These are phyloP conservation scores for Mimachlamys varia DNA, from an alignment of 2,888 invertebrate genomes.

Conservation along the genomic window DNA sequence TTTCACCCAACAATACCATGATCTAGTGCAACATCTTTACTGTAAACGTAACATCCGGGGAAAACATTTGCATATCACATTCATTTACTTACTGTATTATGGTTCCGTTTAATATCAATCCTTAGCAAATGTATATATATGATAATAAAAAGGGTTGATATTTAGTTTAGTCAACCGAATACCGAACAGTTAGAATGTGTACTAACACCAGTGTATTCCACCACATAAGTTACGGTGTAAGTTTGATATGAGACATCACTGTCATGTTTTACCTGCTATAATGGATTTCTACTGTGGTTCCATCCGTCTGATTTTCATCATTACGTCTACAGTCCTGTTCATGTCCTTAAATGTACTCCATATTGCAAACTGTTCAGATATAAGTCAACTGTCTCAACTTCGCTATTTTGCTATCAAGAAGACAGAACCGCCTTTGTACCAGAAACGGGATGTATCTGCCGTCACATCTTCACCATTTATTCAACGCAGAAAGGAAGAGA, in stretches of 20 bases:
- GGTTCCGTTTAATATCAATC: background rate
- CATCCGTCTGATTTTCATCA: background rate
- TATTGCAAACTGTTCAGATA: background rate
- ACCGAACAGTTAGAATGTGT: background rate
- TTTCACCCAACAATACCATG: background rate
- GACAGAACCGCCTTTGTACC: background rate
- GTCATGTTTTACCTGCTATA: background rate
- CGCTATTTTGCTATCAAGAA: background rate
- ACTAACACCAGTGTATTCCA: background rate
- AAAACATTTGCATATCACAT: background rate
- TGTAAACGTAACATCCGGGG: background rate
- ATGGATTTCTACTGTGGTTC: background rate
- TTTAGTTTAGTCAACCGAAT: too few species aligned
- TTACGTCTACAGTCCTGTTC: background rate
- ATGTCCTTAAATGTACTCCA: background rate
- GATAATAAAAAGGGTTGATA: too few species aligned
- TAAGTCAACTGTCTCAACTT: conserved; percentile 2
- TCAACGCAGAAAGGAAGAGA: background rate
- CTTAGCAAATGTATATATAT: too few species aligned
- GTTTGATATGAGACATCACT: background rate
- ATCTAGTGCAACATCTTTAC: background rate
- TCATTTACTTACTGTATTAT: too few species aligned
- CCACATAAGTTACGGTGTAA: too few species aligned
- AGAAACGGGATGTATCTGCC: background rate
- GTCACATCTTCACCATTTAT: background rate